Evolutionary conservation across 1,140 invertebrate species (phyloP), one percentile per base, ranked within the genome.

Genomic region (Drosophila novamexicana): DNA sequence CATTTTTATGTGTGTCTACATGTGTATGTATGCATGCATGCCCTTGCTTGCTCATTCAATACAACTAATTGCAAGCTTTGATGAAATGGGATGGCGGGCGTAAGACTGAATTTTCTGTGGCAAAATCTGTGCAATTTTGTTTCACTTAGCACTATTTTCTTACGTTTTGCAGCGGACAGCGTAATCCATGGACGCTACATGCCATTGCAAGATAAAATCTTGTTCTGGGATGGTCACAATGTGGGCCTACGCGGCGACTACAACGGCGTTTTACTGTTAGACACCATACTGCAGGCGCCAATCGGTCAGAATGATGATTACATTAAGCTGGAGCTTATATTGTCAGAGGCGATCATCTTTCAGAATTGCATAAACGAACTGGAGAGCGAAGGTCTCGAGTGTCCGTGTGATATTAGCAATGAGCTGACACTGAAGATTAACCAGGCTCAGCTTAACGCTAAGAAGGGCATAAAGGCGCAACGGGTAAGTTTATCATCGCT

Each of bases 181-280:
- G 34, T 77, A 81, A 81, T 94, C 34, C 92, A 93, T 42, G 93
- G 96, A 75, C 94, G 95, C 77, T 98, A 97, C 93, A 94, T 97
- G 88, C 93, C 95, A 56, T 95, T 95, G 70, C 95, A 96, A 85
- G 97, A 97, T 90, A 95, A 96, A 93, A 94, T 98, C 57, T 94
- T 98, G 67, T 95, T 97, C 82, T 96, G 96, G 93, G 96, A 97
- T 94, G 95, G 95, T 57, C 94, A 95, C 83, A 95, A 95, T 65
- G 94, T 98, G 65, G 97, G 97, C 64, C 94, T 97, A 40, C 94
- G 98, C 57, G 96, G 96, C 52, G 97, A 98, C 92, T 97, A 98
- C 84, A 97, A 97, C 94, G 97, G 97, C 68, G 97, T 98, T 16
- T 93, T 98, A 44, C 93, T 98, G 12, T 93, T 98, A 72, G 97